These are phyloP conservation scores for Spatula versicolor DNA, from an alignment of 2,797 vertebrate genomes.

Conservation along the genomic window DNA sequence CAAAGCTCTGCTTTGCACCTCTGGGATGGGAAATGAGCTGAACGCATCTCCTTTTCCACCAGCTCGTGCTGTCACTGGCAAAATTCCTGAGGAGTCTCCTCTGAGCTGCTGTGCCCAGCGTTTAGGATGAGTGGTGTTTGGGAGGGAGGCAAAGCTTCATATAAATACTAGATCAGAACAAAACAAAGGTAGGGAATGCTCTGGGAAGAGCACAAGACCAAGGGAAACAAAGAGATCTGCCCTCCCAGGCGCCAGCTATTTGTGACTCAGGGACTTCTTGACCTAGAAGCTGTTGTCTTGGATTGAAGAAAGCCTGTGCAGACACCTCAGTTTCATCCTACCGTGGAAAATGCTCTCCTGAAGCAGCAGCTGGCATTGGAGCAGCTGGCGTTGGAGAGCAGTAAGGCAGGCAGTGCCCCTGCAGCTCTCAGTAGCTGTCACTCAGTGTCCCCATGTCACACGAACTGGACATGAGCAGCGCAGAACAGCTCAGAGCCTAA, in stretches of 20 bases:
- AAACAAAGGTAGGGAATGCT: neutral
- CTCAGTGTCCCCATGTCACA: accelerated
- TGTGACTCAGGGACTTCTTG: neutral
- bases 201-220: neutral
- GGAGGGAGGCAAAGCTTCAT: neutral
- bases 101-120: neutral
- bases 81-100: too few species aligned
- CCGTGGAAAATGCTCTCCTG: neutral
- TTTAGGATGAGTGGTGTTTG: neutral
- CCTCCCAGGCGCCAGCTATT: neutral
- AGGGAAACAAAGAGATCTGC: neutral
- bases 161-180: neutral
- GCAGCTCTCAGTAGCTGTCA: neutral
- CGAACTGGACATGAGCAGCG: neutral
- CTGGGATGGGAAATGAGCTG: neutral
- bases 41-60: neutral
- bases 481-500: neutral
- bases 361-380: neutral
- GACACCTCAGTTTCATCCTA: neutral
- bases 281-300: neutral
- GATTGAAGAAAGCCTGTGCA: neutral
- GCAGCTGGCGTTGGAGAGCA: neutral
- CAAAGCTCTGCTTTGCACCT: neutral
- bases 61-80: neutral
- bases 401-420: neutral